Evolutionary conservation across 92 coral and sea anemone species (phyloP), one percentile per base, ranked within the genome.

Genomic region (Porites evermanni): DNA sequence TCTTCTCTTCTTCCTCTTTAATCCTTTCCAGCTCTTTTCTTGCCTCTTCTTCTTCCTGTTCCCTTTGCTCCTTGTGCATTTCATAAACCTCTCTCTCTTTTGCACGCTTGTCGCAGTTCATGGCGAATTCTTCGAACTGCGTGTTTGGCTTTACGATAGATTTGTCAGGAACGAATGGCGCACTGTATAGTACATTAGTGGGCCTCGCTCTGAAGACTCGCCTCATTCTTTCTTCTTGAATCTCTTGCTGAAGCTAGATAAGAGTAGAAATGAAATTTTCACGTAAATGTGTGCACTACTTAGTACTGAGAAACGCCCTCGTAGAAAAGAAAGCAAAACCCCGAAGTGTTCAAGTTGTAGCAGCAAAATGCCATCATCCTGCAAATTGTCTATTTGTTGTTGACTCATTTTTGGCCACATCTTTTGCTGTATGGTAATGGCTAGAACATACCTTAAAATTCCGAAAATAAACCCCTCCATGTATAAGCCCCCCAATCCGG

Each of bases 91-190:
- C 97, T 74, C 98, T 80, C 14, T 95, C 98, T 50, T 97, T 86
- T 13, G 97, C 97, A 24, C 99, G 96, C 3, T 88, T 86, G n/a
- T 97, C 95, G 26, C 94, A 81, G 79, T 93, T 89, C 66, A 97
- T 85, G 60, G 89, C 72, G 78, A 97, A 95, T 77, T 97, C 98
- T 21, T 95, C 96, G 77, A 95, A 91, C 18, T 87, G 90, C 1
- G 99, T 97, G 53, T 61, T 84, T 7, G 98, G 96, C 69, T 97
- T 97, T 3, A 53, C 56, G 7, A 82, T 79, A 8, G 98, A 93
- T 79, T 95, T 97, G 74, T 97, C 93, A 4, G 99, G 99, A 1
- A 93, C 80, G 83, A 97, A 97, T 38, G 99, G 98, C 1, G 94
- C 94, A 32, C 82, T 92, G 84, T 95, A 90, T 1, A 94, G 64